phyloP scores from a whole-genome alignment of 2,888 invertebrate genomes.

The Onthophagus sagittarius region DNA sequence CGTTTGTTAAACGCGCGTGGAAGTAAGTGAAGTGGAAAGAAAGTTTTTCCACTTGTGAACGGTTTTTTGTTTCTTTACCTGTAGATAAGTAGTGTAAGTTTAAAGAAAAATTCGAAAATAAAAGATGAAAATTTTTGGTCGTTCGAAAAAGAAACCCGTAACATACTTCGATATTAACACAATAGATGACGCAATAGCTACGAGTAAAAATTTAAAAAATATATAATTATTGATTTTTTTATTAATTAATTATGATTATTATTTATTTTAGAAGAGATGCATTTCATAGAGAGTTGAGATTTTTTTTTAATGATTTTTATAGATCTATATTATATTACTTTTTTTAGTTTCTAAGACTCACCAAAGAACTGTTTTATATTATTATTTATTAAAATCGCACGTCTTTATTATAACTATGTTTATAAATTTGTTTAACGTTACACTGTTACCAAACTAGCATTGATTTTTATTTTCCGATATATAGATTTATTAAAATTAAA shows the following conservation, averaged over 20 bases:
- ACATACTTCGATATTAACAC: neutral
- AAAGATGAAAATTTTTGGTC: constrained; percentile 18
- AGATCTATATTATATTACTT: constrained; percentile 32
- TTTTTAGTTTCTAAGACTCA: constrained; percentile 46
- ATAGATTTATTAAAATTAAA: constrained; percentile 16
- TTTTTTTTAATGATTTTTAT: constrained; percentile 42
- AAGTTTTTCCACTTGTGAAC: constrained; percentile 1
- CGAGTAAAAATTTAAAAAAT: constrained; percentile 38
- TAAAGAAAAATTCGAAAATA: neutral
- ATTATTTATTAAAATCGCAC: constrained; percentile 27
- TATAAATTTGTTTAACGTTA: constrained; percentile 31
- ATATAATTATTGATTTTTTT: constrained; percentile 41
- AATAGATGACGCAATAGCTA: constrained; percentile 23
- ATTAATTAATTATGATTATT: constrained; percentile 7
- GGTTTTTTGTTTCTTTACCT: neutral
- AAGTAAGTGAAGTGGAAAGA: neutral
- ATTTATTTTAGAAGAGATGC: constrained; percentile 26
- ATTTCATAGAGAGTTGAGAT: constrained; percentile 40
- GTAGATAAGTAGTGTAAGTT: constrained; percentile 6
- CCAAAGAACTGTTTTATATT: constrained; percentile 47
- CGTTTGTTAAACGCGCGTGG: constrained; percentile 5
- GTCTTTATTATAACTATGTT: neutral
- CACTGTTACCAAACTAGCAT: constrained; percentile 20
- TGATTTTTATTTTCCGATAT: constrained; percentile 17
- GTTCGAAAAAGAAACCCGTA: neutral